These are phyloP conservation scores for Xanthorhoe designata DNA, from an alignment of 2,888 invertebrate genomes.

Conservation along the genomic window DNA sequence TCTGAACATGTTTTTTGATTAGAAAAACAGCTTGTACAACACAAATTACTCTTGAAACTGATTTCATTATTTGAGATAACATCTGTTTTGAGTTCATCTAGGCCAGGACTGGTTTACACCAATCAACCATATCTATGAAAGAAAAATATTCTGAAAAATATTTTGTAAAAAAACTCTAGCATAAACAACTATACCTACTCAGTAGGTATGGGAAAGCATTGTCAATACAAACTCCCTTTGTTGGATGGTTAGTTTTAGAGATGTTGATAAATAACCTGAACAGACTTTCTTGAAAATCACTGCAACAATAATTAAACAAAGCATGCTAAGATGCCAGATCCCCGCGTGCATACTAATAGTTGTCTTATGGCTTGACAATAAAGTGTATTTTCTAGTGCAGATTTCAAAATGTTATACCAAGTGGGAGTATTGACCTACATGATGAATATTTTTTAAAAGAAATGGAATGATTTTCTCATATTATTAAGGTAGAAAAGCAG, in stretches of 20 bases:
- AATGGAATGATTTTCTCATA: neutral
- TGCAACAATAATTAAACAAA: neutral
- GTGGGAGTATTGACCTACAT: conserved; percentile 48
- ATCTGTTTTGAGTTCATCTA: conserved; percentile 25
- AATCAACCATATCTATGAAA: conserved; percentile 30
- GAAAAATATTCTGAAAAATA: conserved; percentile 30
- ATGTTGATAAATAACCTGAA: neutral
- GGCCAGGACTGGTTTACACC: conserved; percentile 22
- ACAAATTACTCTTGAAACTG: conserved; percentile 7
- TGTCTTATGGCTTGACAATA: conserved; percentile 39
- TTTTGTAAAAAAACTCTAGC: conserved; percentile 9
- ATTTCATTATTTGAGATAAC: conserved; percentile 11
- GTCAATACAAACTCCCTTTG: neutral
- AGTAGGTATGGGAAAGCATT: neutral
- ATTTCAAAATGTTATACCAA: conserved; percentile 36
- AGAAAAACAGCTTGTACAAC: conserved; percentile 22
- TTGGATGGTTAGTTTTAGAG: no score
- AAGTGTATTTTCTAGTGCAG: conserved; percentile 44
- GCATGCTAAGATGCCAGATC: neutral
- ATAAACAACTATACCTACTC: neutral
- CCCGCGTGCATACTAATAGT: conserved; percentile 34
- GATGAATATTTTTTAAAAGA: conserved; percentile 5
- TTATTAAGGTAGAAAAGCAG: neutral
- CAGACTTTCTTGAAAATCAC: neutral
- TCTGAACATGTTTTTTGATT: conserved; percentile 34